These are phyloP conservation scores for Andrena cerasifolii DNA, from an alignment of 1,140 invertebrate species.

Conservation along the genomic window DNA sequence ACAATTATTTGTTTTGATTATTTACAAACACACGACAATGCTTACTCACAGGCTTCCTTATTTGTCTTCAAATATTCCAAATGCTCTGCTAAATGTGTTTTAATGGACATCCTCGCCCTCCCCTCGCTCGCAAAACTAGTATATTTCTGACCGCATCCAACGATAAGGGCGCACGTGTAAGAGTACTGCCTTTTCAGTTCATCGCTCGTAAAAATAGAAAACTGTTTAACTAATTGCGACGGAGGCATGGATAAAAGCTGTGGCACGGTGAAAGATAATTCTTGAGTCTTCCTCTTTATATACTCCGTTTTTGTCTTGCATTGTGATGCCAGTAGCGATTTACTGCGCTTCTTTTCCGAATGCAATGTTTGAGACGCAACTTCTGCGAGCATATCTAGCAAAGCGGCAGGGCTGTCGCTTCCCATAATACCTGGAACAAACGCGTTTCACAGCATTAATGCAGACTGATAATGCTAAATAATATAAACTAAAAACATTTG, in stretches of 20 bases:
- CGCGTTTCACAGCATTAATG: background rate
- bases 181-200: slow-evolving; percentile 84
- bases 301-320: slow-evolving; percentile 63
- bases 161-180: slow-evolving; percentile 82
- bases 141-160: slow-evolving; percentile 81
- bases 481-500: background rate
- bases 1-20: slow-evolving; percentile 19
- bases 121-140: slow-evolving; percentile 85
- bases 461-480: background rate
- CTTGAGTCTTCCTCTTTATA: slow-evolving; percentile 70
- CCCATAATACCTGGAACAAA: slow-evolving; percentile 72
- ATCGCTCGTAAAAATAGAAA: slow-evolving; percentile 83
- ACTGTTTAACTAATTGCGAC: slow-evolving; percentile 83
- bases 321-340: slow-evolving; percentile 60
- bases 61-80: slow-evolving; percentile 79
- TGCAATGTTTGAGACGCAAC: slow-evolving; percentile 82
- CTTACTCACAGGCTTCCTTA: slow-evolving; percentile 71
- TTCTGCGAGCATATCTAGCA: slow-evolving; percentile 83
- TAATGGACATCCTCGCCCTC: slow-evolving; percentile 83
- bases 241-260: slow-evolving; percentile 83
- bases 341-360: slow-evolving; percentile 77
- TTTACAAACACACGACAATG: background rate
- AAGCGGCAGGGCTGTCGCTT: slow-evolving; percentile 76
- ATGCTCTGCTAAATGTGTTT: slow-evolving; percentile 82
- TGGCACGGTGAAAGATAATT: slow-evolving; percentile 77